A percentile compares a stretch with the other conserved stretches of the same genome.
Conservation (phyloP, 2,113 vertebrate species). For the Capricornis sumatraensis region DNA sequence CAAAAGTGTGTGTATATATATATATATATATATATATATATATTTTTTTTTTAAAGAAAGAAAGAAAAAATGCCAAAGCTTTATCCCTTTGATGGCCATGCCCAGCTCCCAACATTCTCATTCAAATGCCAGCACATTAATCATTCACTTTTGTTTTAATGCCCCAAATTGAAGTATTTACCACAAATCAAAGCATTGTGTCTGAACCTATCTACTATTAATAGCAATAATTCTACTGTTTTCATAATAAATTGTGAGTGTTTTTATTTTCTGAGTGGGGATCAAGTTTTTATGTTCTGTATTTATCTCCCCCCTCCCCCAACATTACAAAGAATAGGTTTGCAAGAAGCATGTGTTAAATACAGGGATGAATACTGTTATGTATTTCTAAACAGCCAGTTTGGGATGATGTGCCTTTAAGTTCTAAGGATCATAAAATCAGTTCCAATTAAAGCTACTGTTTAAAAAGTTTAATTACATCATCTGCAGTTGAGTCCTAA, state of each 20-base stretch:
- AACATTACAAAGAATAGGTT: background rate
- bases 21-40: background rate
- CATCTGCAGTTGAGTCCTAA: background rate
- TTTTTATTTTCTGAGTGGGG: background rate
- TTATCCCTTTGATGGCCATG: background rate
- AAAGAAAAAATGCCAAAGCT: background rate
- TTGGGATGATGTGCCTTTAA: background rate
- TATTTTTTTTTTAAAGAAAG: background rate
- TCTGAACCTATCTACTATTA: background rate
- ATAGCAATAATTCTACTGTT: background rate
- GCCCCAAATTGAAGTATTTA: background rate
- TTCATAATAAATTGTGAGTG: background rate
- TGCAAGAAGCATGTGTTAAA: background rate
- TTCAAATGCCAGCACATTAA: background rate
- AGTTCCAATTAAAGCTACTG: background rate
- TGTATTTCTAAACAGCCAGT: background rate
- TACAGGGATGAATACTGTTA: background rate
- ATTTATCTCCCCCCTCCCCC: background rate
- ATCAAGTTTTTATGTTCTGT: background rate
- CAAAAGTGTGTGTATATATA: background rate
- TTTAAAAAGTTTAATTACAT: background rate
- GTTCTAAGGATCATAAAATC: background rate
- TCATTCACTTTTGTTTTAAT: background rate
- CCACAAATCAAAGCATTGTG: background rate
- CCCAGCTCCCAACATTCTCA: background rate